These are phyloP conservation scores for Chrysogorgia sp. DNA, from an alignment of 92 coral and sea anemone species.

Conservation along the genomic window DNA sequence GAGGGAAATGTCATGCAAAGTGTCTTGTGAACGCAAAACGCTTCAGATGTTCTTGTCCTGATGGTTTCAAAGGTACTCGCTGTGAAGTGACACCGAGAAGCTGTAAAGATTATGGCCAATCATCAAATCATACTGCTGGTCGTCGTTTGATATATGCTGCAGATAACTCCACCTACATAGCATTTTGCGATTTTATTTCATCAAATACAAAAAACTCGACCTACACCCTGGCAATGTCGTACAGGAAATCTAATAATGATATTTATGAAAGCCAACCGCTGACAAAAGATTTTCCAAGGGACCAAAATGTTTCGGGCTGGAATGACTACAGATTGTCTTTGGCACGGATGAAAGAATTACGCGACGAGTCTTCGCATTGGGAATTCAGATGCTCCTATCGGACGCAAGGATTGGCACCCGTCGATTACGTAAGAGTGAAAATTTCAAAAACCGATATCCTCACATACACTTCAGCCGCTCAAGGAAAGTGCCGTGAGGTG, in stretches of 20 bases:
- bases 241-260: background rate
- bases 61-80: slow-evolving; percentile 4
- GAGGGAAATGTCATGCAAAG: slow-evolving; percentile 11
- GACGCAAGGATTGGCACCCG: slow-evolving; percentile 41
- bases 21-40: background rate
- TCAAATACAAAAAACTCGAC: background rate
- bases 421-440: slow-evolving; percentile 51
- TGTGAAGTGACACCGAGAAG: slow-evolving; percentile 17
- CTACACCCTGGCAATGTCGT: slow-evolving; percentile 7
- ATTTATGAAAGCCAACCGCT: background rate
- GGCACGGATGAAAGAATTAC: slow-evolving; percentile 47
- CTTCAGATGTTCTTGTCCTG: background rate
- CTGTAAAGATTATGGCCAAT: slow-evolving; percentile 5
- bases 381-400: slow-evolving; percentile 65
- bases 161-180: background rate
- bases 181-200: background rate
- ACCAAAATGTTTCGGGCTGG: background rate
- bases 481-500: background rate
- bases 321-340: slow-evolving; percentile 32
- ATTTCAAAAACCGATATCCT: slow-evolving; percentile 48
- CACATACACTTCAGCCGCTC: slow-evolving; percentile 1
- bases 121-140: background rate
- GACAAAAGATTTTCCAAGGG: background rate
- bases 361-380: slow-evolving; percentile 62
- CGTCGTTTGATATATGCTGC: slow-evolving; percentile 5